Percentiles rank a stretch among this genome's conserved stretches.
Evolutionary conservation across 2,888 invertebrate species (phyloP).

Genomic region (Hydrotaea cyrtoneurina): DNA sequence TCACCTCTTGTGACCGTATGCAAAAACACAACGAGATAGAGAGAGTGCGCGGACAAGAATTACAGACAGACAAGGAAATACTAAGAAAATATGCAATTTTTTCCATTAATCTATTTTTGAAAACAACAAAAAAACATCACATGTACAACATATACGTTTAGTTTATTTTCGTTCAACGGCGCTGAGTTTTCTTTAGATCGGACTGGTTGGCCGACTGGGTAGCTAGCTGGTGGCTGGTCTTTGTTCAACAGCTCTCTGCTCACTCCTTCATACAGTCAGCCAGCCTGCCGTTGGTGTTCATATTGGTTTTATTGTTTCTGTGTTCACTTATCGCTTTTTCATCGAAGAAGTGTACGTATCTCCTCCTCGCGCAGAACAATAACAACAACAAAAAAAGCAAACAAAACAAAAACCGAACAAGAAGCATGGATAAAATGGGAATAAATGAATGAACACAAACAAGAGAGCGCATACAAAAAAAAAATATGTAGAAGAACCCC

Average conservation of each 20-base stretch:
- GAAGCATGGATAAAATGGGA: constrained; percentile 33
- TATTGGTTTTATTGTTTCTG: not conserved
- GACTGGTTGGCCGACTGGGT: constrained; percentile 36
- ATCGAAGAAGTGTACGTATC: constrained; percentile 29
- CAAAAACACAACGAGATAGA: not conserved
- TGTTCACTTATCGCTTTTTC: constrained; percentile 44
- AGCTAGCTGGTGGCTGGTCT: constrained; percentile 45
- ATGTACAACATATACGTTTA: constrained; percentile 32
- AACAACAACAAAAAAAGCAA: constrained; percentile 1
- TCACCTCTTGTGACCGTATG: not conserved
- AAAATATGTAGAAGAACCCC: not conserved
- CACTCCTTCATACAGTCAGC: constrained; percentile 5
- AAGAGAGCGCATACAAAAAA: not conserved
- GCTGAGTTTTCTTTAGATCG: not conserved
- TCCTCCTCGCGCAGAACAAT: constrained; percentile 3
- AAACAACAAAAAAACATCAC: not conserved
- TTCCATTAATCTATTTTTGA: constrained; percentile 58
- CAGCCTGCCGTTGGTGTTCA: not conserved
- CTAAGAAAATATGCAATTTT: constrained; percentile 53
- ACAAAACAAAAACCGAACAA: constrained; percentile 7
- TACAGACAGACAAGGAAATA: constrained; percentile 53
- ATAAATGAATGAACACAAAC: constrained; percentile 18
- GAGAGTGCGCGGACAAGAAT: not conserved
- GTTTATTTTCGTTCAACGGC: constrained; percentile 13
- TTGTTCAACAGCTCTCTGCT: constrained; percentile 53